These are phyloP conservation scores for Coenonympha glycerion DNA, from an alignment of 2,888 invertebrate species.

Conservation along the genomic window DNA sequence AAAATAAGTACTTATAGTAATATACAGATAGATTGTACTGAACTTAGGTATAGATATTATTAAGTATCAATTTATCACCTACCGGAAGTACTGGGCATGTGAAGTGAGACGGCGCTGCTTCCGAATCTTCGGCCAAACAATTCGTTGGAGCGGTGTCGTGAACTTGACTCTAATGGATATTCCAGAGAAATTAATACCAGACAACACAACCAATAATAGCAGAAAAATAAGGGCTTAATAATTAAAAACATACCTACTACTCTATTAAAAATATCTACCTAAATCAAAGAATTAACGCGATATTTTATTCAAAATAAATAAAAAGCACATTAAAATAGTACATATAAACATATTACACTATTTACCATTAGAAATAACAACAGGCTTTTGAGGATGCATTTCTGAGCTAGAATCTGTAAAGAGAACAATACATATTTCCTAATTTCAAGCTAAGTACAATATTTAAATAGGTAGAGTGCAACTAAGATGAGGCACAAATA, in stretches of 20 bases:
- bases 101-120: conserved; percentile 57
- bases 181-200: not conserved
- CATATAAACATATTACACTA: conserved; percentile 13
- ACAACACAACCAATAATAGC: not conserved
- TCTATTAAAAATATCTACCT: not conserved
- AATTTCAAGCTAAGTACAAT: not conserved
- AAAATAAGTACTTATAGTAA: too few relatives aligned
- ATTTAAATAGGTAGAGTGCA: too few relatives aligned
- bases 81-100: conserved; percentile 63
- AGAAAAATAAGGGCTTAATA: not conserved
- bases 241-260: too few relatives aligned
- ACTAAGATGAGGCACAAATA: too few relatives aligned
- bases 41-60: not conserved
- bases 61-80: not conserved
- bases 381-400: conserved; percentile 42
- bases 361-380: conserved; percentile 38
- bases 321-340: conserved; percentile 5
- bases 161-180: conserved; percentile 38
- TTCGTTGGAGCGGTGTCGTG: conserved; percentile 45
- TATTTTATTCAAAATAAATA: not conserved
- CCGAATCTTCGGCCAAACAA: conserved; percentile 44
- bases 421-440: conserved; percentile 17
- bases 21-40: too few relatives aligned
- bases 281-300: not conserved
- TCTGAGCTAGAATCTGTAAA: conserved; percentile 48